These are phyloP conservation scores for Parnassius orleans DNA, from an alignment of 2,888 invertebrate species.

Conservation along the genomic window DNA sequence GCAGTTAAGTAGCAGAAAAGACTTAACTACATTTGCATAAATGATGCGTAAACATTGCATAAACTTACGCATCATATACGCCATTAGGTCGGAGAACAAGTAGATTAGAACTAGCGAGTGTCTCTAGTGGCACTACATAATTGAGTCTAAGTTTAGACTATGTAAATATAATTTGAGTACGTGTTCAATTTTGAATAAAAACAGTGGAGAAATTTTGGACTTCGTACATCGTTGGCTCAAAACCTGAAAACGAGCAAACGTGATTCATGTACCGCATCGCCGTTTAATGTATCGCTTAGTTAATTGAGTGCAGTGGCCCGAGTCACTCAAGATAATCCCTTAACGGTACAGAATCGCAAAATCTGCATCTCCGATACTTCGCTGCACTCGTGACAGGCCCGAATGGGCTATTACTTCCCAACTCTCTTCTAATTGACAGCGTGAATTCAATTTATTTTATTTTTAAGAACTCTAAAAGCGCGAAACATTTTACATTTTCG, in stretches of 20 bases:
- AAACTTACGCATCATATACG: too few relatives aligned
- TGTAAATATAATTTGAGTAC: too few relatives aligned
- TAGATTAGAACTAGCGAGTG: too few relatives aligned
- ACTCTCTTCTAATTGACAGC: constrained; percentile 64
- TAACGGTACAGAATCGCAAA: constrained; percentile 61
- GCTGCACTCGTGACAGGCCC: constrained; percentile 40
- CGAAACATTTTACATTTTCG: constrained; percentile 23
- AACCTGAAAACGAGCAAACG: constrained; percentile 38
- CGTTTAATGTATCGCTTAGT: constrained; percentile 54
- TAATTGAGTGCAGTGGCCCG: constrained; percentile 64
- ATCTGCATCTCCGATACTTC: constrained; percentile 59
- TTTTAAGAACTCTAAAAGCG: constrained; percentile 42
- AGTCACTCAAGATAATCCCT: constrained; percentile 70
- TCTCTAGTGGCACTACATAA: too few relatives aligned
- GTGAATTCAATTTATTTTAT: constrained; percentile 51
- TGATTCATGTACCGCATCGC: constrained; percentile 48
- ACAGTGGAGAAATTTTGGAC: too few relatives aligned
- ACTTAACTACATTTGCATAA: too few relatives aligned
- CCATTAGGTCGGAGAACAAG: too few relatives aligned
- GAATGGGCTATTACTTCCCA: constrained; percentile 46
- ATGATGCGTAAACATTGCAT: too few relatives aligned
- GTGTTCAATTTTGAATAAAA: too few relatives aligned
- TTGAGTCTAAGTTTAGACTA: too few relatives aligned
- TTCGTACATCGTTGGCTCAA: neutral
- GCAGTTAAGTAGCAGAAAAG: too few relatives aligned